Evolutionary conservation across 30 jellyfish, hydroid and myxozoan species (phyloP), one percentile per base, ranked within the genome.

Genomic region (Sanderia malayensis): DNA sequence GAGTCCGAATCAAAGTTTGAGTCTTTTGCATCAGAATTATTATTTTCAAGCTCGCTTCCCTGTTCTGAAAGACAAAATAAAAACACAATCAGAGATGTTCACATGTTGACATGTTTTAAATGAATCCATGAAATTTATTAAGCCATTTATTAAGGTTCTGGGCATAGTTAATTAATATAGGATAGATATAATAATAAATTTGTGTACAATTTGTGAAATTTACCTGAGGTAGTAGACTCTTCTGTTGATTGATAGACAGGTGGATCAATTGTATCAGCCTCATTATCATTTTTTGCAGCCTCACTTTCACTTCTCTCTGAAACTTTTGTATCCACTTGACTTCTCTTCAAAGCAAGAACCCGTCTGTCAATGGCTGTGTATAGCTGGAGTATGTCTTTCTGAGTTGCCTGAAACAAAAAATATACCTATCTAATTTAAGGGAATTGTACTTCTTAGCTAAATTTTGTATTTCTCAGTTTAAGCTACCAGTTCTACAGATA

Each of bases 281-380:
- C 86, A 21, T 52, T 32, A 2, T 71, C 79, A 13, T 44, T 41
- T 17, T 52, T 19, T 10, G 11, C 13, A n/a, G 80, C 0, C 33
- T 44, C 57, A 22, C 49, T 81, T 63, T 84, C 76, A 11, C 52
- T 66, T 17, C 30, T 18, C 19, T 31, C 74, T 11, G 62, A 11
- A 4, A n/a, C 52, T 21, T 26, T 53, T 2, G 46, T n/a, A n/a
- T n/a, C 45, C 33, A 55, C 83, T 28, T 37, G 79, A 47, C 34
- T 69, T 31, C 98, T 71, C 28, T 77, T 85, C 67, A 92, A 79
- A 8, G 98, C 98, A 2, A 30, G 58, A 2, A 92, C 72, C 13
- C 98, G 96, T 24, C 96, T 88, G 74, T 92, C 98, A 31, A 92
- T 77, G 2, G 98, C 96, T 44, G 98, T 84, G 68, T 71, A 85